These are phyloP conservation scores for Hetaerina americana DNA, from an alignment of 1,140 invertebrate genomes.

Conservation along the genomic window DNA sequence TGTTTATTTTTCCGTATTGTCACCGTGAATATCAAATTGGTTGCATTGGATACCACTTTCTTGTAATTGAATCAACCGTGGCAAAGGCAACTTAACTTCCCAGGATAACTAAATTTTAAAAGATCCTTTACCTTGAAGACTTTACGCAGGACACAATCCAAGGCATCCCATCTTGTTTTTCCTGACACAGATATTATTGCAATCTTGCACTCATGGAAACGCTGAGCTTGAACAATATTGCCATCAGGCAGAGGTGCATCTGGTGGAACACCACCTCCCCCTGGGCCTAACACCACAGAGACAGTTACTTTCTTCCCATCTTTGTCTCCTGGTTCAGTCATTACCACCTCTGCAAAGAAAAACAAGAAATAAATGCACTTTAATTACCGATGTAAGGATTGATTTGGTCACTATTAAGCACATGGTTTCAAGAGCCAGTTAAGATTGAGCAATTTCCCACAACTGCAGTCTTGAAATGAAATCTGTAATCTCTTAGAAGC, in stretches of 20 bases:
- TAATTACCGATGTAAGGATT: too few species aligned
- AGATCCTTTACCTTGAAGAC: conserved; percentile 76
- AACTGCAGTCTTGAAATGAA: too few species aligned
- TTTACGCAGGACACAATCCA: conserved; percentile 80
- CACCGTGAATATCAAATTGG: too few species aligned
- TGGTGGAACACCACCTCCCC: neutral
- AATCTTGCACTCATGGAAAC: conserved; percentile 44
- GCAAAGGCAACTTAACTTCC: too few species aligned
- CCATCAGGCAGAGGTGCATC: neutral
- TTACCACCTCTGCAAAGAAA: neutral
- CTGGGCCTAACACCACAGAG: conserved; percentile 57
- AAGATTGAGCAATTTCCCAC: too few species aligned
- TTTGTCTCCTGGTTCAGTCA: conserved; percentile 44
- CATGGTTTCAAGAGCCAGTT: too few species aligned
- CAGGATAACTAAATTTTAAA: too few species aligned
- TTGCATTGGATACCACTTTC: too few species aligned
- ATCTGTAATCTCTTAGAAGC: too few species aligned
- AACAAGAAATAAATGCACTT: neutral
- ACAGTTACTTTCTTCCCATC: conserved; percentile 76
- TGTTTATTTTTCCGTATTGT: too few species aligned
- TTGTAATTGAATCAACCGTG: too few species aligned
- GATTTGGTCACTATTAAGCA: too few species aligned
- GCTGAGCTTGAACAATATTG: neutral
- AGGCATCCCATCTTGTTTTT: conserved; percentile 87
- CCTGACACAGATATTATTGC: conserved; percentile 79